Evolutionary conservation across 2,888 invertebrate species (phyloP), one percentile per base, ranked within the genome.

Genomic region (Dexiosoma caninum): DNA sequence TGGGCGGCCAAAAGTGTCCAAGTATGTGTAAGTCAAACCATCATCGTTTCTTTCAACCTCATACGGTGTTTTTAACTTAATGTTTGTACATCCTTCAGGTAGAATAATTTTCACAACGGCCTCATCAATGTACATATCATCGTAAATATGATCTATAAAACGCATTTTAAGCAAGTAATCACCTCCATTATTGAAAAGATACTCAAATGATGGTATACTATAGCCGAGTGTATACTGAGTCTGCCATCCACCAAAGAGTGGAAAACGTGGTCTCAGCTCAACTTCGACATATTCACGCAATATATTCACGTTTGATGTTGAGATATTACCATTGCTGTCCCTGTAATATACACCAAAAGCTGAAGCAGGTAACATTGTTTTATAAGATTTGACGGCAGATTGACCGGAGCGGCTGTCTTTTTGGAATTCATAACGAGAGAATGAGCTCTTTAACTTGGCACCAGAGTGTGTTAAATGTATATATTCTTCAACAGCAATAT

Each of bases 241-340:
- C 90, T 96, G 97, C 99, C 99, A 99, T 12, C 99, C 99, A 70
- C 99, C 99, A 90, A 99, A 99, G 4, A 99, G 92, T 2, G 99
- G 99, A 90, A 98, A 99, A 85, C 99, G 92, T 0, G 99, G 99
- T 60, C 97, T 92, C n/a, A 99, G 92, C 86, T 98, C 98, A 3
- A 99, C 91, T 87, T 99, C 98, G 7, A 99, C 97, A 42, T 97
- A 95, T 87, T 99, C 98, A 84, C 96, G 96, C 84, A 95, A 93
- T 23, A 95, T 91, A 83, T 95, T 93, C 91, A 99, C 95, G 89
- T 97, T 95, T 0, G 98, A 98, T 9, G 99, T 99, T 0, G 98
- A 99, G 86, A 99, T 99, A 90, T 99, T 99, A 42, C 97, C 99
- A 89, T 99, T 99, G 84, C 97, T 98, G 90, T 99, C 99, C 69